Conservation (phyloP, 2,888 invertebrate species). For the Cacoxenus indagator region DNA sequence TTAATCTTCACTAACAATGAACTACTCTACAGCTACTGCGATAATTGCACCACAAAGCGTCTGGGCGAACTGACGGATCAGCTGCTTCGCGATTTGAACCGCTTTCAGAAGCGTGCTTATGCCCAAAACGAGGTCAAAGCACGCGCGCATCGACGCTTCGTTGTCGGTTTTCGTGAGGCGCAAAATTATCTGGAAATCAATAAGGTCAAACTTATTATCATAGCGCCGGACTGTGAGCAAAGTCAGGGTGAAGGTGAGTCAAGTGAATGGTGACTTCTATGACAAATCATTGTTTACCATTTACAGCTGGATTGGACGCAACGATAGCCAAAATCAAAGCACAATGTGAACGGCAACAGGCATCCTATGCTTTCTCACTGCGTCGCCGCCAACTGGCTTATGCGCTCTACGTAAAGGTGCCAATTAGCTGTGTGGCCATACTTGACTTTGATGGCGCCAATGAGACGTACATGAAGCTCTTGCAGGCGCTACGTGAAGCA, state of each 20-base stretch:
- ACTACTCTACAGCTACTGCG: constrained; percentile 72
- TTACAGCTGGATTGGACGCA: constrained; percentile 75
- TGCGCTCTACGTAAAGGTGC: constrained; percentile 74
- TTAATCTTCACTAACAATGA: too few relatives aligned
- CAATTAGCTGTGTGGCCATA: constrained; percentile 76
- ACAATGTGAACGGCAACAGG: constrained; percentile 71
- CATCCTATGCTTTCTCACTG: constrained; percentile 76
- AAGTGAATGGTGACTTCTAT: constrained; percentile 7
- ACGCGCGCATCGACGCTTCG: constrained; percentile 73
- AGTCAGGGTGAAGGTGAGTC: constrained; percentile 57
- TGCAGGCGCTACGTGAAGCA: constrained; percentile 48
- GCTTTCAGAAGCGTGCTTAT: constrained; percentile 76
- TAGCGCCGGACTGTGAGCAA: constrained; percentile 77
- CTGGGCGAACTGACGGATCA: constrained; percentile 72
- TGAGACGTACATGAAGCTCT: constrained; percentile 60
- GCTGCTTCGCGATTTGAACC: constrained; percentile 73
- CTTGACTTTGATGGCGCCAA: constrained; percentile 77
- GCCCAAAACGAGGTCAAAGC: constrained; percentile 75
- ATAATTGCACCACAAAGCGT: constrained; percentile 74
- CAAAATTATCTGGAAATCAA: constrained; percentile 74
- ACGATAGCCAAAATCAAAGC: constrained; percentile 72
- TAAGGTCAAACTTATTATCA: constrained; percentile 75
- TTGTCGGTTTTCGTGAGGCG: constrained; percentile 77
- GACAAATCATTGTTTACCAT: neutral
- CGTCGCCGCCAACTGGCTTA: constrained; percentile 74